Evolutionary conservation across 2,888 invertebrate genomes (phyloP), one percentile per base, ranked within the genome.

Genomic region (Sipha maydis): DNA sequence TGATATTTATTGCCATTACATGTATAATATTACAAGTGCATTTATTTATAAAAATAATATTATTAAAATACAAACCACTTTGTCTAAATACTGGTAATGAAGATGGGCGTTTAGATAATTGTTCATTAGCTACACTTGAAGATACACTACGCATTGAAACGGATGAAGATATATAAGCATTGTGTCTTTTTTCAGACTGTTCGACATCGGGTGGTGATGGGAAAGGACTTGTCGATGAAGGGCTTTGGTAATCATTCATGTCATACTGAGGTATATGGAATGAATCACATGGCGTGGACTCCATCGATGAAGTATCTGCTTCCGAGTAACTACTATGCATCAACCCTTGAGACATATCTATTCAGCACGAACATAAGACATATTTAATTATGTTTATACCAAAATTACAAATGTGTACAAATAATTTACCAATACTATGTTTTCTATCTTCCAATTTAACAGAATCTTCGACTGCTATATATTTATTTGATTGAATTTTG

Each of bases 41-140:
- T 11, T 48, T 25, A 3, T 21, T 61, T 0, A 19, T 8, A 38
- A 83, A 75, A 28, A 31, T 8, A 19, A 56, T 41, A n/a, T 25
- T 21, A 25, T 31, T 14, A 48, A 48, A 48, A 73, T 8, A 67
- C 41, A n/a, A 69, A 88, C 88, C 88, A 67, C 73, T 88, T 82
- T 88, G 82, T 76, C 38, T 88, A 82, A 67, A 82, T 14, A 88
- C 82, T 82, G 82, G 88, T 48, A 88, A 76, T 76, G 88, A 88
- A 67, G 88, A 82, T n/a, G 80, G 88, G 4, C 88, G 80, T 67
- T 67, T 80, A 0, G 75, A 67, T 48, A 82, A 1, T 28, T 75
- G 82, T 31, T 82, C 88, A 34, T 80, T 80, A 14, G 21, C 19
- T 82, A 48, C 14, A 48, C 67, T 82, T 17, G 75, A 31, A 61